Conservation (phyloP, 2,888 invertebrate genomes). For the Cerastoderma edule region DNA sequence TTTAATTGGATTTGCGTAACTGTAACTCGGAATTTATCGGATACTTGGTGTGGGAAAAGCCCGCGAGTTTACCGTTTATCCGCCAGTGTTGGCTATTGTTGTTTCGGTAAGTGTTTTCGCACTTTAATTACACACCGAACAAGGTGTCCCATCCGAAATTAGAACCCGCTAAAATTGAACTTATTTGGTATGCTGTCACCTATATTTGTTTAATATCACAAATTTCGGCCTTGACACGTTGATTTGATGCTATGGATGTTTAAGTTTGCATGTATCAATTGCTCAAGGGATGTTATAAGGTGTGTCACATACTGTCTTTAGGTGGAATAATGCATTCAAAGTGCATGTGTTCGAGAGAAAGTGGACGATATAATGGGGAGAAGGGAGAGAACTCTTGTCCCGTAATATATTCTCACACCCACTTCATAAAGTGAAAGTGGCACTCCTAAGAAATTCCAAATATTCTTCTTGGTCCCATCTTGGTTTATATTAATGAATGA, state of each 20-base stretch:
- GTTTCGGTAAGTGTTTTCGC: conserved; percentile 43
- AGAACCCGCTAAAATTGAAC: conserved; percentile 53
- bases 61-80: conserved; percentile 5
- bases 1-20: conserved; percentile 36
- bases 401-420: conserved; percentile 12
- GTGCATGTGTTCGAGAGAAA: conserved; percentile 25
- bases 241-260: background rate
- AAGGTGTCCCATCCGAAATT: conserved; percentile 26
- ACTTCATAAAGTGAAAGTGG: conserved; percentile 8
- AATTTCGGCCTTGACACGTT: conserved; percentile 6
- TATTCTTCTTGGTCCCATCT: no score
- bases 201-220: conserved; percentile 4
- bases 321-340: background rate
- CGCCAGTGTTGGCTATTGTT: conserved; percentile 30
- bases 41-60: conserved; percentile 14
- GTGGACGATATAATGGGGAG: conserved; percentile 4
- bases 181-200: conserved; percentile 21
- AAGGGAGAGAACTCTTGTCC: conserved; percentile 7
- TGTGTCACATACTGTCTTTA: background rate
- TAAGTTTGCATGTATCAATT: background rate
- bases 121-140: background rate
- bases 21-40: conserved; percentile 39
- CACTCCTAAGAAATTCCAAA: no score
- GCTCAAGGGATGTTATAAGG: background rate
- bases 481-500: no score